Base-by-base conservation (phyloP, 2,113 vertebrate species). In the Nettapus auritus region DNA sequence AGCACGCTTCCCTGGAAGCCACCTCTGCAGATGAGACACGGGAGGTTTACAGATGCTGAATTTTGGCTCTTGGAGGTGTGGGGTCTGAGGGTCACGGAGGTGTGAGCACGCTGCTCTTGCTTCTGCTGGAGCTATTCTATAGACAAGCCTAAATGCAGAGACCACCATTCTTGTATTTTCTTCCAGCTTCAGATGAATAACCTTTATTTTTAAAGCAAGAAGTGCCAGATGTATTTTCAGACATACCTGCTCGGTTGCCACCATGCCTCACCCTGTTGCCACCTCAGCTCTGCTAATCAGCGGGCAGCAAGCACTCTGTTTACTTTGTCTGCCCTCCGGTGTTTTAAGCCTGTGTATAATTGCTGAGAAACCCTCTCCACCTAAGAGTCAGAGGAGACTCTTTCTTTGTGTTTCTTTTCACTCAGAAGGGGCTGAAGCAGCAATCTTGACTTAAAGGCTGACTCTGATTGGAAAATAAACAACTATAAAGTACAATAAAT, bases 401-500 rank as follows among this genome's bases (percentile, higher is more conserved):
- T 82, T 71, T 91, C 94, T 91, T 94, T 68, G 84, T 89, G 85
- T 95, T 75, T 86, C 95, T 87, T 93, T 95, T 91, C 78, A 79
- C 90, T 96, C 90, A 84, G 93, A 97, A 95, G 94, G 75, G 95
- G 94, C 85, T 96, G 95, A 94, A 96, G 88, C 79, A 89, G 90
- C 95, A 96, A 94, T 97, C 96, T 90, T 93, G 97, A 98, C 96
- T 98, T 98, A 95, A 97, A 96, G 96, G 75, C 96, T 96, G 97
- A 94, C 92, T 98, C 97, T 98, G 98, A 97, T 97, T 98, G 96
- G 97, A 98, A 98, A 98, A 98, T 96, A 98, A 98, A 98, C 97
- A 98, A 90, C 79, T 73, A 98, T 97, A 98, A 97, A 96, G 95
- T 96, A 97, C 93, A 97, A 98, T 98, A 98, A 98, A 97, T 97